Conservation (phyloP, 92 coral and sea anemone genomes). For the Pocillopora grandis region DNA sequence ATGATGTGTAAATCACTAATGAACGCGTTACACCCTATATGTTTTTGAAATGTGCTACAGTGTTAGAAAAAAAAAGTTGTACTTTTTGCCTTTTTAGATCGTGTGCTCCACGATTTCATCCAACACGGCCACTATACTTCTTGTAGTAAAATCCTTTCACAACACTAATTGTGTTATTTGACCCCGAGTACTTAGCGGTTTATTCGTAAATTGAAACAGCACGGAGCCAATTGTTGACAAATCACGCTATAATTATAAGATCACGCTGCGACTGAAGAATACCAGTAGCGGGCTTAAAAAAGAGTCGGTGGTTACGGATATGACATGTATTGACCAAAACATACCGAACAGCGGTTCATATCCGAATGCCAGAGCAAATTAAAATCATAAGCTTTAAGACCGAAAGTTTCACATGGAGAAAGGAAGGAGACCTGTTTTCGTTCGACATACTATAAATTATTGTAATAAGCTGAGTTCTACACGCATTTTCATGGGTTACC, state of each 20-base stretch:
- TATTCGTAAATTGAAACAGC: not conserved
- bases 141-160: too few species aligned
- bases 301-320: not conserved
- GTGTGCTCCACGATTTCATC: too few species aligned
- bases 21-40: not conserved
- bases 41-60: not conserved
- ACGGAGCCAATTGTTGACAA: not conserved
- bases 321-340: not conserved
- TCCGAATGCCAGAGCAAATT: not conserved
- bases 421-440: too few species aligned
- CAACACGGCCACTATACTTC: too few species aligned
- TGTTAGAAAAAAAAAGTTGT: not conserved
- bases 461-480: too few species aligned
- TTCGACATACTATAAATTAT: too few species aligned
- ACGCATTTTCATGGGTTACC: too few species aligned
- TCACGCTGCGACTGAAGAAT: not conserved
- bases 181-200: constrained; percentile 3
- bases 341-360: not conserved
- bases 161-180: constrained; percentile 16
- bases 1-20: not conserved
- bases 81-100: not conserved
- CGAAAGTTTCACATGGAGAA: too few species aligned
- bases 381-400: too few species aligned
- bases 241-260: not conserved
- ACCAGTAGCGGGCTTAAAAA: not conserved